Evolutionary conservation across 2,797 vertebrate genomes (phyloP), one percentile per base, ranked within the genome.

Genomic region (Myotis myotis): DNA sequence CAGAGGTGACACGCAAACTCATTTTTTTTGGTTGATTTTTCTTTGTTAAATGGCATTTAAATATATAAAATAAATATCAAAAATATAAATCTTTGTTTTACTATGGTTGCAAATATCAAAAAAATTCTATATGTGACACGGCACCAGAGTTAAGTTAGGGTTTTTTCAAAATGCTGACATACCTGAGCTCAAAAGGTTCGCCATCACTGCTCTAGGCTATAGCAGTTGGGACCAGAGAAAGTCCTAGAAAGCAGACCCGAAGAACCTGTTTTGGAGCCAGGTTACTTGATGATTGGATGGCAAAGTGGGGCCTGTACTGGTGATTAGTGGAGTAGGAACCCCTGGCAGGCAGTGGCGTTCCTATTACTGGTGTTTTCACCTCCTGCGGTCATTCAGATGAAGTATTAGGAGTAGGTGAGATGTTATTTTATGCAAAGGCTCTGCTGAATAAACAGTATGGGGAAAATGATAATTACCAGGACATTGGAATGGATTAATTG

Each of bases 241-340:
- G 41, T 15, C 23, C 62, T 84, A 41, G 44, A 84, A 71, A 66
- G 53, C 38, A n/a, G 44, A 62, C 11, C 16, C 30, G 3, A 62
- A 36, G 16, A 44, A n/a, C 7, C 6, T 70, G 49, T 33, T 86
- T 22, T 23, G 15, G 53, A 64, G n/a, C 28, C 83, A 85, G 22
- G 51, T 55, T 82, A 3, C 71, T 79, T 74, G 17, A 13, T 64
- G 49, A 7, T 25, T 9, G 23, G 13, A n/a, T 62, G 30, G 70
- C 55, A 57, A 17, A 23, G 11, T 0, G 0, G 10, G 44, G 12
- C 4, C 47, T 0, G 0, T 6, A 16, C 6, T 55, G 19, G 6
- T 47, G 87, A 19, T 20, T 47, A 19, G 4, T 41, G 7, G 38
- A 5, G 10, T 30, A 22, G 33, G 36, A 74, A 33, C 4, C 1